A percentile compares a stretch with the other conserved stretches of the same genome.
Evolutionary conservation across 2,797 vertebrate species (phyloP).

Genomic region (Alca torda): DNA sequence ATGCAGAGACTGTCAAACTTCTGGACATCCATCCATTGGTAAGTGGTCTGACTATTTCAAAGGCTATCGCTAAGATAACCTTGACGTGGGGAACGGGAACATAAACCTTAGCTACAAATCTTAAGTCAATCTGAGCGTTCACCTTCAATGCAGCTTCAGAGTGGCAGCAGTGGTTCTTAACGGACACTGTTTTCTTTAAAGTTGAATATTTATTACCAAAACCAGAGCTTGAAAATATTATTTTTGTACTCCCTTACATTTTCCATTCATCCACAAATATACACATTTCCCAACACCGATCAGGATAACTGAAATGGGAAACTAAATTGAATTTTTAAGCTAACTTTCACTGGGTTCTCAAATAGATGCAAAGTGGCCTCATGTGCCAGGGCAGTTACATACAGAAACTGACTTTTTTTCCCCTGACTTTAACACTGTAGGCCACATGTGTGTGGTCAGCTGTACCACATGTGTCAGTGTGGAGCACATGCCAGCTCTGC

Average conservation of each 20-base stretch:
- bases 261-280: background rate
- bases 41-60: slow-evolving; percentile 60
- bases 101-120: background rate
- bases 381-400: background rate
- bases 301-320: background rate
- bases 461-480: background rate
- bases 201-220: background rate
- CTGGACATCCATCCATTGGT: slow-evolving; percentile 21
- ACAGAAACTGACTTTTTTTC: background rate
- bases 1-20: slow-evolving; percentile 62
- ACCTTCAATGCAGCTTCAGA: background rate
- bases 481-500: background rate
- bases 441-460: rapidly evolving
- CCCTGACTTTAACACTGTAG: background rate
- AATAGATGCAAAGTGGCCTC: background rate
- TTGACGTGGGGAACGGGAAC: slow-evolving; percentile 15
- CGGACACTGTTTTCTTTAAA: background rate
- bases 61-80: slow-evolving; percentile 71
- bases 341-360: background rate
- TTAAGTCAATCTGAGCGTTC: background rate
- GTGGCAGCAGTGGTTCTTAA: background rate
- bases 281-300: background rate
- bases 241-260: background rate
- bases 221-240: background rate
- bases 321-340: background rate